phyloP scores from a whole-genome alignment of 2,113 vertebrate species.

The Meriones unguiculatus region DNA sequence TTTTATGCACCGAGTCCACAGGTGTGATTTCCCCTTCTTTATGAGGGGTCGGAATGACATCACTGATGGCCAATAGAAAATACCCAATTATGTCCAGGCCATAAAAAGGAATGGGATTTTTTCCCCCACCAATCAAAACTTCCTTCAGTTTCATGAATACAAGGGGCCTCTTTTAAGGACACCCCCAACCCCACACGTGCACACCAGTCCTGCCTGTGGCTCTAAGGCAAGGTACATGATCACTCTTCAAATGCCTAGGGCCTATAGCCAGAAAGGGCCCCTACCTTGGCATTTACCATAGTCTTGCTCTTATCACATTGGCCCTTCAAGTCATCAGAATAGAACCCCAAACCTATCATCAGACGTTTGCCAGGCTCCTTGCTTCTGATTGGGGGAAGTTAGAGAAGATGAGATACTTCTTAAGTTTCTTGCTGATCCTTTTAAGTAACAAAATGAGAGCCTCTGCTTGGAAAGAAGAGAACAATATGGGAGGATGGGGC shows the following conservation, averaged over 20 bases:
- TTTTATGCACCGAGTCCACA: constrained; percentile 84
- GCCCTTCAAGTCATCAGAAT: neutral
- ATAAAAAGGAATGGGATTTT: constrained; percentile 78
- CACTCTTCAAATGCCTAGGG: constrained; percentile 51
- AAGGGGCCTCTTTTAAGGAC: constrained; percentile 72
- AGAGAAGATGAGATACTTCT: neutral
- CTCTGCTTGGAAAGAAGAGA: constrained; percentile 8
- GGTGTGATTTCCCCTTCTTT: constrained; percentile 84
- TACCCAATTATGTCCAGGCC: constrained; percentile 70
- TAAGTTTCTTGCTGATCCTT: constrained; percentile 38
- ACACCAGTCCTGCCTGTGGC: constrained; percentile 47
- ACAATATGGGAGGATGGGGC: neutral
- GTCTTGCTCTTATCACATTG: constrained; percentile 41
- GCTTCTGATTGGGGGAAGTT: neutral
- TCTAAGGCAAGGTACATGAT: constrained; percentile 57
- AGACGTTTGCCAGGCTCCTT: neutral
- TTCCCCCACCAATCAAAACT: constrained; percentile 74
- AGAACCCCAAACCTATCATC: constrained; percentile 24
- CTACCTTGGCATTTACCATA: constrained; percentile 18
- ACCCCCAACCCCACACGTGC: neutral
- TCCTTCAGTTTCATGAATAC: constrained; percentile 78
- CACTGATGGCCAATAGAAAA: constrained; percentile 68
- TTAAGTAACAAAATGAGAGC: constrained; percentile 24
- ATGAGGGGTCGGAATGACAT: constrained; percentile 81
- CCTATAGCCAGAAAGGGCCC: neutral